Evolutionary conservation across 2,113 vertebrate genomes (phyloP), one percentile per base, ranked within the genome.

Genomic region (Chionodraco myersi): DNA sequence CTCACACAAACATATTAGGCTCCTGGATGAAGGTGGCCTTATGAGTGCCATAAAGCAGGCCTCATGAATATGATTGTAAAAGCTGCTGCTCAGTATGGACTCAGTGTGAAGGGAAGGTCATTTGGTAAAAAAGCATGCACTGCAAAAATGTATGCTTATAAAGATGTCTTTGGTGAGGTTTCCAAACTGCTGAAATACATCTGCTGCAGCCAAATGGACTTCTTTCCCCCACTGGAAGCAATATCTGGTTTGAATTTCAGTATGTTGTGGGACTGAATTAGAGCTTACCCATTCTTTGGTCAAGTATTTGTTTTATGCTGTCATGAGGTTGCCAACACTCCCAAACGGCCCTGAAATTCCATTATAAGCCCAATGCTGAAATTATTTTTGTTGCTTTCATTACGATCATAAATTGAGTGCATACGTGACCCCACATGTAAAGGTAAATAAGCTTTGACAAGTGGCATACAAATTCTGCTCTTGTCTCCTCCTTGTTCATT

Each of bases 1-100:
- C 95, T 96, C 95, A 96, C 95, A 96, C 94, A 97, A 97, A 97
- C 95, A 96, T 96, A 96, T 96, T 96, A 96, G 91, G 95, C 92
- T 94, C 92, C 94, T 94, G 93, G 89, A 94, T 95, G 94, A 96
- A 96, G 94, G 95, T 97, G 94, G 96, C 96, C 96, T 96, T 96
- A 94, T 90, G 95, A 96, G 97, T 95, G 90, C 94, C 95, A 96
- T 97, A 97, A 95, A 96, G 94, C 94, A 94, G 95, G 95, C 92
- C 96, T 96, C 95, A 95, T 95, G 96, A 97, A 97, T 96, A 92
- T 93, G 92, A 94, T 88, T 93, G 93, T 96, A 96, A 97, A 97
- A 95, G 93, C 94, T 93, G 81, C 94, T 95, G 94, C 95, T 96
- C 95, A 94, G 94, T 94, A 95, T 96, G 94, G 95, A 84, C 89